Base-by-base conservation (phyloP, 1,140 invertebrate species). In the Diprion similis region DNA sequence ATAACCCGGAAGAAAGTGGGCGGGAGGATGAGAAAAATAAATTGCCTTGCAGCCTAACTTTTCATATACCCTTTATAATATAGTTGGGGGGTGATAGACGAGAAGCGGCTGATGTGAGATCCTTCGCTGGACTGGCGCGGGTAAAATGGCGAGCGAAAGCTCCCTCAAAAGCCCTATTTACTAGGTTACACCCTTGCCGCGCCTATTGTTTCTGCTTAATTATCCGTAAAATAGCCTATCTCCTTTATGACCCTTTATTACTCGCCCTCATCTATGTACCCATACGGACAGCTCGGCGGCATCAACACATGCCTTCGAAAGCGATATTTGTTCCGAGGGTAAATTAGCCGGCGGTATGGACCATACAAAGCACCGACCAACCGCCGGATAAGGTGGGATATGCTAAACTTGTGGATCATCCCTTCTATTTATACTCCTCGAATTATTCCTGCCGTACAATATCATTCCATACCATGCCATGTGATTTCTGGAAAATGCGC, bases 211-310 rank as follows among this genome's bases (percentile, higher is more conserved):
- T 51, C 17, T 37, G 51, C 59, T 65, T 78, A 79, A 78, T 80
- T 79, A 78, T 71, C 66, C 76, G 73, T 78, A 72, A 79, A 77
- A 75, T 68, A 75, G 72, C 45, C 66, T 68, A 74, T 76, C 73
- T 66, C 66, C 72, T 76, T 75, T 75, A 72, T 67, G 74, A 15
- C 17, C 73, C 46, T 74, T 74, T 69, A 71, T 74, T 37, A 67
- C 68, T 70, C 66, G 10, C 17, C 15, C 11, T 59, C 45, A 6
- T 65, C 24, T 59, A 37, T 11, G 66, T 65, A 46, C 66, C 59
- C 48, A 4, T 18, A 70, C 51, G 48, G 11, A 15, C 66, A 11
- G 37, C 13, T 15, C 13, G 17, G 17, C 4, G 17, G 17, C 37
- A 68, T 68, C 37, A 11, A 45, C 37, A 19, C 66, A 18, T 68